phyloP scores from a whole-genome alignment of 23 tunicate species.

The Trididemnum nubilum region DNA sequence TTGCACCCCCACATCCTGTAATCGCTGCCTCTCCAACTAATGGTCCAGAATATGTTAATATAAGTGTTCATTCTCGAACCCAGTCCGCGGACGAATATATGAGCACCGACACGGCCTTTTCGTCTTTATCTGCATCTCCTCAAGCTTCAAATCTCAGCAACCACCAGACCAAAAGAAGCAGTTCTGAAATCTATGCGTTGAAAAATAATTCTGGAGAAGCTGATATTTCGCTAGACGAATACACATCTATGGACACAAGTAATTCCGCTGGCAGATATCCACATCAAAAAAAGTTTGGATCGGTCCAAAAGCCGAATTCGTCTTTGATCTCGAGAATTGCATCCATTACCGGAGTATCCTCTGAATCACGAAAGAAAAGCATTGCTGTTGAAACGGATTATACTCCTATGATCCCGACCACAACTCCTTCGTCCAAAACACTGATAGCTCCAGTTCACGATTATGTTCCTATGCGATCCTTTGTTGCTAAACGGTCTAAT shows the following conservation, averaged over 20 bases:
- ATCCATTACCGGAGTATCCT: background rate
- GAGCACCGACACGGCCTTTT: conserved; percentile 56
- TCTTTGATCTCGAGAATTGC: conserved; percentile 17
- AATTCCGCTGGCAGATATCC: conserved; percentile 19
- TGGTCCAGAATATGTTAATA: conserved; percentile 43
- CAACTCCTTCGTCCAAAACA: background rate
- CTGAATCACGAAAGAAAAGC: background rate
- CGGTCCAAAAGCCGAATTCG: background rate
- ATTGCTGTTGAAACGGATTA: conserved; percentile 9
- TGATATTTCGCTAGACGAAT: conserved; percentile 27
- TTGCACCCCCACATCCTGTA: conserved; percentile 42
- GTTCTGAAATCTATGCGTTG: conserved; percentile 24
- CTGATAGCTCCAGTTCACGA: background rate
- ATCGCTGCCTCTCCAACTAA: background rate
- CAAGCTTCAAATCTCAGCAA: background rate
- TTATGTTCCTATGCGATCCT: conserved; percentile 81
- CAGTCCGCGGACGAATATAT: conserved; percentile 68
- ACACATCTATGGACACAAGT: conserved; percentile 35
- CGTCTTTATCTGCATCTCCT: conserved; percentile 62
- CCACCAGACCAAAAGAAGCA: background rate
- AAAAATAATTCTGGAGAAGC: background rate
- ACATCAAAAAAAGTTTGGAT: conserved; percentile 25
- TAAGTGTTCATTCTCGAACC: conserved; percentile 58
- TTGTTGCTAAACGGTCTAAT: conserved; percentile 25
- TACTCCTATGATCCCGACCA: conserved; percentile 48